Base-by-base conservation (phyloP, 2,113 vertebrate genomes). In the Etheostoma cragini region DNA sequence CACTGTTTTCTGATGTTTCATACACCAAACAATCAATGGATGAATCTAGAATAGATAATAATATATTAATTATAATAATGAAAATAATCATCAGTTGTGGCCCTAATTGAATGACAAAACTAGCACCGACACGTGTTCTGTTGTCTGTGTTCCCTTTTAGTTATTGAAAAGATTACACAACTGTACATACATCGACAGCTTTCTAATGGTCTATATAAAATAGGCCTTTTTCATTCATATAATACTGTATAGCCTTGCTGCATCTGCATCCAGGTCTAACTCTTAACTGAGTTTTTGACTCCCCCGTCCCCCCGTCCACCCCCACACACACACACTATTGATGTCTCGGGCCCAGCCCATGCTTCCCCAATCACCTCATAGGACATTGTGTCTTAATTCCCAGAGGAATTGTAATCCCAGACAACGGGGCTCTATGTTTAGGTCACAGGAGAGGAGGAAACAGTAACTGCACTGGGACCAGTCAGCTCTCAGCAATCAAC, bases 371-470 rank as follows among this genome's bases (percentile, higher is more conserved):
- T 79, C 54, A 69, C 35, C 81, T 87, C 76, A 61, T 26, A 85
- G 52, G 63, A 90, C 90, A 91, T 91, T 93, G 90, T 92, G 82
- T 85, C 88, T 83, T 30, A 83, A 80, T 1, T 89, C 91, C 87
- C 90, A 76, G 77, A 78, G 88, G 91, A 88, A 78, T 74, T 60
- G 45, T 70, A 73, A 73, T 70, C 62, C 61, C 87, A 89, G 62
- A 80, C 52, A 53, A 49, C 21, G 26, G 8, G 21, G n/a, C 50
- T 85, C 85, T 91, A 90, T 92, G 83, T 89, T 86, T 89, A 87
- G 88, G 78, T 71, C 72, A 64, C 24, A 74, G 79, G 71, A 81
- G 78, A 70, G 80, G 79, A 83, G 80, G 82, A 92, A 92, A 80
- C 72, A 50, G 62, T 70, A 71, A 81, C 60, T 72, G 69, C 7